phyloP scores from a whole-genome alignment of 2,797 vertebrate genomes.

The Peromyscus eremicus region DNA sequence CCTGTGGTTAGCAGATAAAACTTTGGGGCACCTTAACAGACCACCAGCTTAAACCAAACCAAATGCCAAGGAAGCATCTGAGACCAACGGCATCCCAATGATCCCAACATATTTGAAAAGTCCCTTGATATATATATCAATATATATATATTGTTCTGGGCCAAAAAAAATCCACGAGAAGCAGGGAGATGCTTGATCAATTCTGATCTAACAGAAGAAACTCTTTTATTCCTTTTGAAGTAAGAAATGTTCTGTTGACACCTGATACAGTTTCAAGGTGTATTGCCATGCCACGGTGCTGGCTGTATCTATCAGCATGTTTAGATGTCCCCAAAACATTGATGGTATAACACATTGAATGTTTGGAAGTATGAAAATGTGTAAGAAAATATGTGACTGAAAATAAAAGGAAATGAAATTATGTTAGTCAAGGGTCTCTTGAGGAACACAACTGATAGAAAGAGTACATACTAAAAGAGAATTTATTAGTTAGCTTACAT shows the following conservation, averaged over 20 bases:
- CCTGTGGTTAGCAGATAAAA: too few species aligned
- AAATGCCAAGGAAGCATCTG: too few species aligned
- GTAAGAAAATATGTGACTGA: neutral
- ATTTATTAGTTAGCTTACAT: neutral
- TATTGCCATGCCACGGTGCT: neutral
- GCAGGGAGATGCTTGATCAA: neutral
- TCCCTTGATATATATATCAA: too few species aligned
- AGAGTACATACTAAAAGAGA: neutral
- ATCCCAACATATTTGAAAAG: too few species aligned
- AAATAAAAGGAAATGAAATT: neutral
- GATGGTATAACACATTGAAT: neutral
- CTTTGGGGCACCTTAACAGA: too few species aligned
- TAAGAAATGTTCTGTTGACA: neutral
- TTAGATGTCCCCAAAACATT: too few species aligned
- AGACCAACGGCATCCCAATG: too few species aligned
- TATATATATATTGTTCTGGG: too few species aligned
- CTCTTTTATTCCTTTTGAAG: neutral
- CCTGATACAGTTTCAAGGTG: neutral
- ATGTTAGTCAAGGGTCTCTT: neutral
- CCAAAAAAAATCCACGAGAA: too few species aligned
- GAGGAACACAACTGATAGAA: neutral
- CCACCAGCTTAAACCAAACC: too few species aligned
- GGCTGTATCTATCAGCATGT: neutral
- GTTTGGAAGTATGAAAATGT: neutral
- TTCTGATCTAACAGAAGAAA: neutral